Base-by-base conservation (phyloP, 2,797 vertebrate genomes). In the Benthosema pterotum region DNA sequence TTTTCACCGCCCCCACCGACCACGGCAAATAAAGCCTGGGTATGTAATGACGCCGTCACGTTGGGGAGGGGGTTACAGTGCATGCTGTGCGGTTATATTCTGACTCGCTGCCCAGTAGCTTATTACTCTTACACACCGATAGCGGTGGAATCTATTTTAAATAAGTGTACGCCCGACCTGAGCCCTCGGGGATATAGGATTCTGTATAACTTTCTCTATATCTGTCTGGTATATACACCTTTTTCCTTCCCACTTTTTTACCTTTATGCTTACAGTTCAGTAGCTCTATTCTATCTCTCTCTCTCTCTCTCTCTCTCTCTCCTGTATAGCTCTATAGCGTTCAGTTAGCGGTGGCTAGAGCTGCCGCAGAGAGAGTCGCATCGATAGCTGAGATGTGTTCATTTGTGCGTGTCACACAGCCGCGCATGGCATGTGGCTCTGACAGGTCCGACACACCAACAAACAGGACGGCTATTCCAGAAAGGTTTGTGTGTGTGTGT, bases 361-460 rank as follows among this genome's bases (percentile, higher is more conserved):
- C 63, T 49, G 64, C 70, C 6, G 8, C 32, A 38, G 32, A 38
- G 32, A 38, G 32, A 38, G 32, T 9, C 9, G 57, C 71, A 74
- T 82, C 83, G 79, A n/a, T n/a, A n/a, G n/a, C n/a, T n/a, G 75
- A 86, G 85, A 87, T 83, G 79, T 83, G 87, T 89, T 89, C 87
- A 84, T 87, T 74, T 87, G 88, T 88, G 87, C 83, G 81, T 86
- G 85, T 84, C 87, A 78, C 83, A 84, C 84, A 82, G 79, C 75
- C 49, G 71, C 49, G 65, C 74, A 55, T 79, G 80, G 74, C 77
- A 53, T 83, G 76, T 75, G 69, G 70, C 60, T 79, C 72, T 87
- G 86, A 85, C 84, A 85, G 84, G 71, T 80, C 72, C 72, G 81
- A 80, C 79, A 82, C 75, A 56, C 74, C 84, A 85, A 84, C 74